Evolutionary conservation across 2,113 vertebrate genomes (phyloP).

Genomic region (Heptranchias perlo): DNA sequence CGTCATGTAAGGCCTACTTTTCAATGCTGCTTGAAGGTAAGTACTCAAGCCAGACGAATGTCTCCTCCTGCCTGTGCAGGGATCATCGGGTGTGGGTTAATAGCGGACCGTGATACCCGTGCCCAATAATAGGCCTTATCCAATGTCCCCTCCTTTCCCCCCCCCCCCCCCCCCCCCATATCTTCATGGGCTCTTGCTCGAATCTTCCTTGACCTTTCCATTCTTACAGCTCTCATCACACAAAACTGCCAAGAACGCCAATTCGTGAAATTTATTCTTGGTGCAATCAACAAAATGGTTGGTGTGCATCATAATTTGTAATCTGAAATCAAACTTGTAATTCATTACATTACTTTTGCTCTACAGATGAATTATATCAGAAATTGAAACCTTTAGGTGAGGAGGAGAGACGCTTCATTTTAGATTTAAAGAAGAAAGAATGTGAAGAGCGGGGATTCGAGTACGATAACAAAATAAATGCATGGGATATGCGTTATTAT

Average conservation of each 20-base stretch:
- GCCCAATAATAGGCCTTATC: too few relatives aligned
- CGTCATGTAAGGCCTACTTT: too few relatives aligned
- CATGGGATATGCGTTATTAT: constrained; percentile 90
- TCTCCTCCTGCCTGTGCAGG: too few relatives aligned
- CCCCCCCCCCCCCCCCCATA: too few relatives aligned
- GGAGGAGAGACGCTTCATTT: constrained; percentile 75
- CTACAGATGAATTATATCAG: constrained; percentile 72
- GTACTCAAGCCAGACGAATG: too few relatives aligned
- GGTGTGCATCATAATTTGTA: background rate
- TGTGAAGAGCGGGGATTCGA: constrained; percentile 65
- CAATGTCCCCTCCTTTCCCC: too few relatives aligned
- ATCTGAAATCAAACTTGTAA: background rate
- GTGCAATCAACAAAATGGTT: background rate
- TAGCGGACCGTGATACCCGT: too few relatives aligned
- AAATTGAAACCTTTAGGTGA: constrained; percentile 72
- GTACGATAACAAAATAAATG: constrained; percentile 78
- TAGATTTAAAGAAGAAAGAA: constrained; percentile 79
- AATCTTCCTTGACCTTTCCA: too few relatives aligned
- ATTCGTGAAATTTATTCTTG: background rate
- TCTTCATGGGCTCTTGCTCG: too few relatives aligned
- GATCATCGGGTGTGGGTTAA: too few relatives aligned
- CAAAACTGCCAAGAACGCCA: background rate
- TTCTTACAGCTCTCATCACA: background rate
- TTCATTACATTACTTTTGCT: constrained; percentile 20
- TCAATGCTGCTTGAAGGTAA: too few relatives aligned